Conservation (phyloP, 2,888 invertebrate species). For the Archips xylosteana region DNA sequence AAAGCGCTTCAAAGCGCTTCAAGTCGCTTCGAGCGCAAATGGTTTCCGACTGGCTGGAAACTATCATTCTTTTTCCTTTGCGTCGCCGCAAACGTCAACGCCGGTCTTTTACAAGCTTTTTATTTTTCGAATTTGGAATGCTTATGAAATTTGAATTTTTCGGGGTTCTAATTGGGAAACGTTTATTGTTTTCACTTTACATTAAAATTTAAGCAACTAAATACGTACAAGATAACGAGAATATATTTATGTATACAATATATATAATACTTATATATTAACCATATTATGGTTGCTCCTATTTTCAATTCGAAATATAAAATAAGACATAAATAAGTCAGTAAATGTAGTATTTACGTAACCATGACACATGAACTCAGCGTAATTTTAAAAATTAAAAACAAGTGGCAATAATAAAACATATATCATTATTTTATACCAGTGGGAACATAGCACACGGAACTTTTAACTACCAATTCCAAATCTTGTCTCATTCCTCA, state of each 20-base stretch:
- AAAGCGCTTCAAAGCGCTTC: constrained; percentile 52
- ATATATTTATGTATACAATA: no score
- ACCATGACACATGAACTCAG: constrained; percentile 12
- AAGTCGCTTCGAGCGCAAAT: constrained; percentile 55
- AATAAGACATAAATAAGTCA: neutral
- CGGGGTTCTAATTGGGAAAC: constrained; percentile 34
- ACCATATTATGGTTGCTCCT: no score
- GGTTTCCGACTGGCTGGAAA: constrained; percentile 77
- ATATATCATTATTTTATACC: constrained; percentile 54
- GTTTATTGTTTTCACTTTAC: neutral
- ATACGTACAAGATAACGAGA: no score
- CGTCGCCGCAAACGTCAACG: constrained; percentile 61
- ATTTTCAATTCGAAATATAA: no score
- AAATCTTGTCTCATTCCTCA: constrained; percentile 65
- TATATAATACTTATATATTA: no score
- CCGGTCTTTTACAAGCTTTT: constrained; percentile 55
- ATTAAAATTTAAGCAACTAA: neutral
- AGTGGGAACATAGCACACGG: constrained; percentile 54
- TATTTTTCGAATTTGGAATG: constrained; percentile 66
- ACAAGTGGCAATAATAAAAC: constrained; percentile 56
- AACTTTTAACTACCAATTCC: constrained; percentile 70
- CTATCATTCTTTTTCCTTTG: constrained; percentile 74
- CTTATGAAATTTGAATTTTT: constrained; percentile 43
- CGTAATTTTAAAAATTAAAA: constrained; percentile 7
- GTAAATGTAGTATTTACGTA: neutral